These are phyloP conservation scores for Argopecten irradians DNA, from an alignment of 1,140 invertebrate species.

Conservation along the genomic window DNA sequence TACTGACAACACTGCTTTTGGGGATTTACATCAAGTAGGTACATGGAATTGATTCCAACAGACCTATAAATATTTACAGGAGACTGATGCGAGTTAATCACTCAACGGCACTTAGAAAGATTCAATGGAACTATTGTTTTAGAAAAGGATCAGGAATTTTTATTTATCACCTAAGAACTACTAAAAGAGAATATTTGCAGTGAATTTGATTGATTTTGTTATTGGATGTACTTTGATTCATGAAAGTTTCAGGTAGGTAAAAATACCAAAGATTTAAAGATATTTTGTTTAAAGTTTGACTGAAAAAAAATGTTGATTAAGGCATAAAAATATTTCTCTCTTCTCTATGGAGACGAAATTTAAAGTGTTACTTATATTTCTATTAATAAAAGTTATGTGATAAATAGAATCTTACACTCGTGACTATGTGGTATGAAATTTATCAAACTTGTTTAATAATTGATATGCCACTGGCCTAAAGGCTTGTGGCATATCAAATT, in stretches of 20 bases:
- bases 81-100: neutral
- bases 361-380: too few relatives aligned
- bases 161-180: neutral
- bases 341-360: too few relatives aligned
- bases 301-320: too few relatives aligned
- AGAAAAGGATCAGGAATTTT: neutral
- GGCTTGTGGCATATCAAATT: too few relatives aligned
- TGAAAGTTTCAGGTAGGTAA: neutral
- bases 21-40: neutral
- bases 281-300: too few relatives aligned
- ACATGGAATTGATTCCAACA: slow-evolving; percentile 8
- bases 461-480: too few relatives aligned
- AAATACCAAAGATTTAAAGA: neutral
- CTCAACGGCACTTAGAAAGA: neutral
- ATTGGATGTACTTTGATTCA: neutral
- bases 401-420: too few relatives aligned
- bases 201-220: neutral
- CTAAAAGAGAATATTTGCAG: too few relatives aligned
- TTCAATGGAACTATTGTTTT: neutral
- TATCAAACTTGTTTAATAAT: too few relatives aligned
- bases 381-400: too few relatives aligned
- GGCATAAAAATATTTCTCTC: too few relatives aligned
- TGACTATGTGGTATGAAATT: too few relatives aligned
- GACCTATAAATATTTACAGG: neutral
- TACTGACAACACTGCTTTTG: neutral